These are phyloP conservation scores for Athalia cordata DNA, from an alignment of 2,888 invertebrate genomes.

Conservation along the genomic window DNA sequence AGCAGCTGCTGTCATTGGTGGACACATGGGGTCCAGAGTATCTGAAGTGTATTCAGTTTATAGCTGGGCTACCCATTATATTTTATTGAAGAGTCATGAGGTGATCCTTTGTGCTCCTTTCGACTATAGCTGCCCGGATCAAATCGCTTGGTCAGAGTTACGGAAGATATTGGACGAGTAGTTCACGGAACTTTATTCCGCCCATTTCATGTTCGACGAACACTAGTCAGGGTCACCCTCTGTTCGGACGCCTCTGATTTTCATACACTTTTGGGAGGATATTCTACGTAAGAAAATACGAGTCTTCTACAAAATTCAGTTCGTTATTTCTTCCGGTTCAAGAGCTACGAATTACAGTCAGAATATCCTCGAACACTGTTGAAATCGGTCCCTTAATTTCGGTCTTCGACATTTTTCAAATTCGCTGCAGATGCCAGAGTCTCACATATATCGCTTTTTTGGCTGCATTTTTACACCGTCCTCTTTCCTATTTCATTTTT, in stretches of 20 bases:
- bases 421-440: too few species aligned
- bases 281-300: neutral
- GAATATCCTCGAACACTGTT: too few species aligned
- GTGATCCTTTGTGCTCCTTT: slow-evolving; percentile 12
- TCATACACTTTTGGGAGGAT: neutral
- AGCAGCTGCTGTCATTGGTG: too few species aligned
- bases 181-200: slow-evolving; percentile 13
- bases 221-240: slow-evolving; percentile 7
- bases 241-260: neutral
- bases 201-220: slow-evolving; percentile 31
- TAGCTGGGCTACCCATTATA: slow-evolving; percentile 21
- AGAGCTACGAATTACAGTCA: too few species aligned
- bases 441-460: too few species aligned
- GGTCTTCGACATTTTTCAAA: too few species aligned
- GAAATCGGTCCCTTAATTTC: too few species aligned
- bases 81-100: slow-evolving; percentile 2
- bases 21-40: neutral
- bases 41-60: slow-evolving; percentile 3
- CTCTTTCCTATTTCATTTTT: neutral
- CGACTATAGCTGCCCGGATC: slow-evolving; percentile 12
- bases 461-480: neutral
- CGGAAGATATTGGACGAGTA: slow-evolving; percentile 43
- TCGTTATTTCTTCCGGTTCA: too few species aligned
- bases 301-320: too few species aligned
- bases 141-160: slow-evolving; percentile 40